Evolutionary conservation across 2,888 invertebrate genomes (phyloP), one percentile per base, ranked within the genome.

Genomic region (Mesorhabditis belari): DNA sequence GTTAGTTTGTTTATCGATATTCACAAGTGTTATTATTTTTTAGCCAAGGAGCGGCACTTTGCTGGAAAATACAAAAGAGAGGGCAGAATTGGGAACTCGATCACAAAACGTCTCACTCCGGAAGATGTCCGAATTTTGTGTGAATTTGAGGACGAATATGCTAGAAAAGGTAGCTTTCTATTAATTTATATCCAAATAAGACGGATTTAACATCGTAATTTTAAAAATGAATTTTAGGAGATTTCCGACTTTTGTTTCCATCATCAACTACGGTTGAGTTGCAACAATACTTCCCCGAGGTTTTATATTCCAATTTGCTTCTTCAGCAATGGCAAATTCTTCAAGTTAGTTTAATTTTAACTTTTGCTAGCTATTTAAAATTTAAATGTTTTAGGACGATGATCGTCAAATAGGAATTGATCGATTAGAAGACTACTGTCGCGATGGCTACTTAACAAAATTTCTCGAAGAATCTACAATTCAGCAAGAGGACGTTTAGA

Each of bases 141-240:
- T n/a, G 12, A 35, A 35, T 35, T 35, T n/a, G 44, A 35, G n/a
- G 44, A 35, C 44, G 44, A 35, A 35, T 35, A 17, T n/a, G 44
- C 12, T 9, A 35, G 44, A n/a, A 35, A n/a, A 35, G 44, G 44
- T 35, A 76, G 79, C 55, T 85, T 85, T 69, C 79, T 81, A 65
- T 73, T 84, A 0, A 77, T 84, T 21, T 85, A 83, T 68, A n/a
- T n/a, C n/a, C n/a, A n/a, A n/a, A n/a, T n/a, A n/a, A n/a, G n/a
- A n/a, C n/a, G n/a, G n/a, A n/a, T n/a, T n/a, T n/a, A n/a, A n/a
- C n/a, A n/a, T n/a, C n/a, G n/a, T n/a, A n/a, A n/a, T n/a, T n/a
- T n/a, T n/a, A n/a, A n/a, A n/a, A n/a, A n/a, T n/a, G n/a, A 35
- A 17, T 35, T 35, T 9, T 17, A 35, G 44, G 44, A 9, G 12